These are phyloP conservation scores for Lamprologus lemairii DNA, from an alignment of 2,113 vertebrate genomes.

Conservation along the genomic window DNA sequence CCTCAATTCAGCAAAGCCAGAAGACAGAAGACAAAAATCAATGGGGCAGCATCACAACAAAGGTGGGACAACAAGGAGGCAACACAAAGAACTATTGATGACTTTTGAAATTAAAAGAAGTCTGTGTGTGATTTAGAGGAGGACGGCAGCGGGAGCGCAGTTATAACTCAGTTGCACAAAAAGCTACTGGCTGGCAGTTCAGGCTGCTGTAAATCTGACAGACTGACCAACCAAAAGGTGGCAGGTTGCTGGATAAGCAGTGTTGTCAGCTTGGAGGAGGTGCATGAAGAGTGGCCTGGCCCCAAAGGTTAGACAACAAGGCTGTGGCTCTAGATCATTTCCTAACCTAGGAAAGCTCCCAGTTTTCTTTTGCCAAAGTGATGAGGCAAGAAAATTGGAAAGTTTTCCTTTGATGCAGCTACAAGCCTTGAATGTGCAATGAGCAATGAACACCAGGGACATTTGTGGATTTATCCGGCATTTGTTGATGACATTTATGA, in stretches of 20 bases:
- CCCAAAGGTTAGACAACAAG: neutral
- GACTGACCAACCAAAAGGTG: neutral
- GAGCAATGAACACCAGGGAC: neutral
- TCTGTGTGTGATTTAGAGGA: neutral
- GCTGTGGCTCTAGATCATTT: neutral
- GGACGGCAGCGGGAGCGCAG: neutral
- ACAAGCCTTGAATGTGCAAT: neutral
- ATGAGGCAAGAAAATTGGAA: neutral
- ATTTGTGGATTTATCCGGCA: neutral
- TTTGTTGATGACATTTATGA: neutral
- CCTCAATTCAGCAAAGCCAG: constrained; percentile 11
- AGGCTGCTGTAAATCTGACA: constrained; percentile 11
- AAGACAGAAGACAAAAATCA: neutral
- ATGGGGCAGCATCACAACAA: neutral
- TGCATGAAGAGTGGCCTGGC: neutral
- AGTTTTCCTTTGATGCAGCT: neutral
- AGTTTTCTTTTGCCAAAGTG: neutral
- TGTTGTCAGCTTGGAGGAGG: neutral
- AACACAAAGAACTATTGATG: neutral
- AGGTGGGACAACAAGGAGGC: neutral
- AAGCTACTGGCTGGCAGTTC: neutral
- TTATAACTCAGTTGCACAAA: constrained; percentile 38
- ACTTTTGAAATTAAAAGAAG: neutral
- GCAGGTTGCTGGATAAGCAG: neutral
- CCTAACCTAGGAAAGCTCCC: neutral